Evolutionary conservation across 2,113 vertebrate genomes (phyloP).

Genomic region (Atractosteus spatula): DNA sequence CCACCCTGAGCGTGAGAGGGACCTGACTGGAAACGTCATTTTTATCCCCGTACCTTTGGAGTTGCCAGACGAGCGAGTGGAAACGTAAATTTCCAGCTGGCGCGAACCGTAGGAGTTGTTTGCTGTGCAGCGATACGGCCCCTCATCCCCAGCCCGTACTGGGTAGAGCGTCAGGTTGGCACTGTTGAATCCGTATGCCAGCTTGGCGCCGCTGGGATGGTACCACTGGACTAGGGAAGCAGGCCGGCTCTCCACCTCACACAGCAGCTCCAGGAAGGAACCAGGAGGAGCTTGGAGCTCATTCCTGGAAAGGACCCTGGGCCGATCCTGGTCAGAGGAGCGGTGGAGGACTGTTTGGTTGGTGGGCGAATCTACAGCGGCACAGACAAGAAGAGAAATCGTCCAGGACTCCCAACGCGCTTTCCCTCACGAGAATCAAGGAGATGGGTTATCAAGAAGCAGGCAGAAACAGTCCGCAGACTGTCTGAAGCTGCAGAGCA

Average conservation of each 20-base stretch:
- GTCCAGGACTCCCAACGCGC: too few species aligned
- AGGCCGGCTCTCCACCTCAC: neutral
- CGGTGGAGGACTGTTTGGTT: neutral
- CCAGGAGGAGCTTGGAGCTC: neutral
- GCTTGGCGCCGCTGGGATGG: neutral
- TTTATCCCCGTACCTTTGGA: too few species aligned
- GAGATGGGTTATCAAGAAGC: too few species aligned
- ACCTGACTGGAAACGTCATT: too few species aligned
- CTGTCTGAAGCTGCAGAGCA: too few species aligned
- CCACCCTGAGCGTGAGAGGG: too few species aligned
- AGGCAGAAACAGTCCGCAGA: too few species aligned
- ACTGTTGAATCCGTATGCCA: neutral
- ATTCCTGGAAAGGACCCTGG: neutral
- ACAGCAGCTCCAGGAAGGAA: neutral
- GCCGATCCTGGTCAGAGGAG: neutral
- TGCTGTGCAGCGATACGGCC: neutral
- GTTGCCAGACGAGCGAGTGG: too few species aligned
- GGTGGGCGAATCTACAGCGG: neutral
- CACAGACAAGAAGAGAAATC: too few species aligned
- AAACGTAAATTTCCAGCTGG: neutral
- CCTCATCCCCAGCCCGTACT: neutral
- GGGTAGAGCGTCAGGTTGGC: neutral
- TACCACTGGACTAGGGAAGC: neutral
- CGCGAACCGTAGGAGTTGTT: neutral
- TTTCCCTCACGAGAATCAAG: too few species aligned